These are phyloP conservation scores for Syrphus vitripennis DNA, from an alignment of 2,888 invertebrate genomes.

Conservation along the genomic window DNA sequence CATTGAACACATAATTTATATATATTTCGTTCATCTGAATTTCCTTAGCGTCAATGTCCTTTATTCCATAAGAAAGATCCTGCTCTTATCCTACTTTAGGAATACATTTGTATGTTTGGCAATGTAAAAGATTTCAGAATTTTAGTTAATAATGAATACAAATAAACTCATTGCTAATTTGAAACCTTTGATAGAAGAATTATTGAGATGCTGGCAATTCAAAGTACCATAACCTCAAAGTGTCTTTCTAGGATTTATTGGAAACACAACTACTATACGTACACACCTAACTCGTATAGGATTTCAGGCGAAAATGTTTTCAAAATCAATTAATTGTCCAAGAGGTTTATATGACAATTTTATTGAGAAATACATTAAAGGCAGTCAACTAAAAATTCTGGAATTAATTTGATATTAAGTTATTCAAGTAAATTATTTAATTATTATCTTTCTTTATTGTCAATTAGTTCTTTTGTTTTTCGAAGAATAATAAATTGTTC, in stretches of 20 bases:
- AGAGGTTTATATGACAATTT: too few relatives aligned
- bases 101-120: conserved; percentile 30
- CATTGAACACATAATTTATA: not conserved
- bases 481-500: too few relatives aligned
- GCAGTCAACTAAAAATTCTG: too few relatives aligned
- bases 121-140: conserved; percentile 23
- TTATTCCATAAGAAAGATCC: not conserved
- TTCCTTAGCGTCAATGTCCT: not conserved
- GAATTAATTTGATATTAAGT: too few relatives aligned
- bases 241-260: not conserved
- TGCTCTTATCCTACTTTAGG: not conserved
- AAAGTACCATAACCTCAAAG: not conserved
- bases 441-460: too few relatives aligned
- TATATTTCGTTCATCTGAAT: not conserved
- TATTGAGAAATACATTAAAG: too few relatives aligned
- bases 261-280: too few relatives aligned
- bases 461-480: too few relatives aligned
- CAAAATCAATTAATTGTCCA: too few relatives aligned
- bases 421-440: too few relatives aligned
- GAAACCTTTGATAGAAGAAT: not conserved
- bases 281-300: too few relatives aligned
- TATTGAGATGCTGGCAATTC: not conserved
- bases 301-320: too few relatives aligned
- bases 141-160: conserved; percentile 28
- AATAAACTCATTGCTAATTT: not conserved